phyloP scores from a whole-genome alignment of 2,797 vertebrate genomes.

The Setipinna tenuifilis region DNA sequence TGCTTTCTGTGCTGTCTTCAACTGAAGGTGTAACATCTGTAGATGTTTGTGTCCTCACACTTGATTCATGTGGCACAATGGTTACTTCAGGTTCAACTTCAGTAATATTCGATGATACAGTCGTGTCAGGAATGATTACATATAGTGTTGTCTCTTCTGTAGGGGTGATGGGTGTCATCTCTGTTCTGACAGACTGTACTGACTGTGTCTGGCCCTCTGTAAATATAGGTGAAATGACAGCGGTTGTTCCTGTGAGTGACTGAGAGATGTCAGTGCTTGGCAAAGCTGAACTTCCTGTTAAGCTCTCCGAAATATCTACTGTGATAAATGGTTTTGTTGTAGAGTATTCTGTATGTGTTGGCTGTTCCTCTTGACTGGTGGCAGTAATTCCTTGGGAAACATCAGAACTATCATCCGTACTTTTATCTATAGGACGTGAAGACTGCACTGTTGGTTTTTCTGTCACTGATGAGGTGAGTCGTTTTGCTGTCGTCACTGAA shows the following conservation, averaged over 20 bases:
- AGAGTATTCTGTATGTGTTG: background rate
- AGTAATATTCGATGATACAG: background rate
- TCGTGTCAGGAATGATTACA: background rate
- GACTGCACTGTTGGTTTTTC: conserved; percentile 11
- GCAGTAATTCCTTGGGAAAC: background rate
- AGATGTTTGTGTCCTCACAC: background rate
- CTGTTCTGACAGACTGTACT: background rate
- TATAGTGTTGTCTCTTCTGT: background rate
- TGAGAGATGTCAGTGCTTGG: background rate
- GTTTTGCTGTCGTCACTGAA: background rate
- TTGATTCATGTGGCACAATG: conserved; percentile 24
- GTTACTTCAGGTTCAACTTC: conserved; percentile 20
- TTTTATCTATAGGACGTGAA: background rate
- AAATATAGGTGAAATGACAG: background rate
- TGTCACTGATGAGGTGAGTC: background rate
- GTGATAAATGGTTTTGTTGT: background rate
- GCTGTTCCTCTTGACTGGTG: background rate
- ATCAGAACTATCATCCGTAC: background rate
- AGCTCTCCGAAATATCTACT: background rate
- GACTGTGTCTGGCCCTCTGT: background rate
- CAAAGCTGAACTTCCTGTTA: background rate
- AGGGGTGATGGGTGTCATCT: background rate
- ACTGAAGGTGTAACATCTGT: background rate
- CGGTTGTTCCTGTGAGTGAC: background rate
- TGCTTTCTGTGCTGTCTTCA: background rate